Base-by-base conservation (phyloP, 2,888 invertebrate genomes). In the Nephrotoma guestfalica region DNA sequence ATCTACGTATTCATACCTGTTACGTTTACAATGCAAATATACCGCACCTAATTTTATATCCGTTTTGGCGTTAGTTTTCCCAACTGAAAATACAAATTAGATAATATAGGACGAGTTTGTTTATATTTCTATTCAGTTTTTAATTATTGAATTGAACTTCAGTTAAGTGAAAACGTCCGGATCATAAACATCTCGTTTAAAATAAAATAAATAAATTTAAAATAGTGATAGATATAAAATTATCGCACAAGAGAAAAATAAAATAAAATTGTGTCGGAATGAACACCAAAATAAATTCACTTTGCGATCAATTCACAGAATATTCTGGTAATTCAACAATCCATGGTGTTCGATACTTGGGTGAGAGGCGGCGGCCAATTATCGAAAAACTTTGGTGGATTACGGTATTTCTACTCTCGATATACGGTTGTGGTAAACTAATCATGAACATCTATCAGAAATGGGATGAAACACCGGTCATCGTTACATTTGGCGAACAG, bases 401-500 rank as follows among this genome's bases (percentile, higher is more conserved):
- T 18, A 91, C 93, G 86, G 93, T 94, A 88, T 93, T 93, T 88
- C 90, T 91, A 0, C 92, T 94, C 85, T 94, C 94, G 83, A 93
- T 95, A 4, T 92, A 93, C 86, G 92, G 94, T n/a, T 95, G 95
- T 88, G 90, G 92, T 83, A 92, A 92, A 51, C 91, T 94, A 5
- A 95, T 94, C 51, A 91, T 92, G 87, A 93, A 94, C 89, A 93
- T 94, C 6, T 95, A 94, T 93, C 92, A 93, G 88, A 95, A 95
- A 90, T 95, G 95, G 95, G 93, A 94, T 87, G 93, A 93, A 88
- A 94, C 93, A 89, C 95, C 95, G 0, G 95, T 95, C 0, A 93
- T 94, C 86, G 94, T 94, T 6, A 94, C 94, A 88, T 94, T 95
- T 89, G 94, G 94, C 2, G 93, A 94, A 90, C 93, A 93, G 86